Base-by-base conservation (phyloP, 2,113 vertebrate species). In the Seriola quinqueradiata region DNA sequence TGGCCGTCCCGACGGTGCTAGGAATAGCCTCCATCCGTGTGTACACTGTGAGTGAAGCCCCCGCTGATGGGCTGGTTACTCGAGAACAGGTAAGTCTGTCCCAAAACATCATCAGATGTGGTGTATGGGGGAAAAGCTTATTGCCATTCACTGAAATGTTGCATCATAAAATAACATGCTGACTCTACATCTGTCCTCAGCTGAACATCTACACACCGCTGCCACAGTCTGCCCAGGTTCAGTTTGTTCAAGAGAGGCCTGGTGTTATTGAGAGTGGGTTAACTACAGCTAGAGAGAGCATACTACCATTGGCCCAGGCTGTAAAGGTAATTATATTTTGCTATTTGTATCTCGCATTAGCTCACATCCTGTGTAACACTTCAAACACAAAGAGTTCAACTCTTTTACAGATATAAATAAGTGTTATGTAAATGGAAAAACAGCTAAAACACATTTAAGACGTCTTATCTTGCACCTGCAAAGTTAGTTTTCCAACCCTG, bases 181-280 rank as follows among this genome's bases (percentile, higher is more conserved):
- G 44, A 46, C 55, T 23, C 6, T 74, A 8, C 23, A 11, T 73
- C 59, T 78, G 34, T 71, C 83, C 85, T 0, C 95, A 98, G 97
- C 94, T 98, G 67, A 95, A 97, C 32, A 85, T 98, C 91, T 98
- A 98, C 88, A 84, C 80, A 1, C 86, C 94, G 0, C 92, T 95
- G 57, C 84, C 93, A 10, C 84, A 73, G 68, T 85, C 84, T 19
- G 23, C 76, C 61, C 84, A 85, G 17, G 93, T 74, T 0, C 93
- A 72, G 14, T 96, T 94, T 77, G 0, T 96, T 8, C 94, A 95
- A 74, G 96, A 97, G 36, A 87, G 93, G 70, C 96, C 97, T 0
- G 96, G 97, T 21, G 60, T 3, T 6, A 82, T 99, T 61, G 95
- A 97, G 87, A 92, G 75, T 70, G 90, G 92, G 0, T 73, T 97